Conservation (phyloP, 2,113 vertebrate species). For the Paramormyrops kingsleyae region DNA sequence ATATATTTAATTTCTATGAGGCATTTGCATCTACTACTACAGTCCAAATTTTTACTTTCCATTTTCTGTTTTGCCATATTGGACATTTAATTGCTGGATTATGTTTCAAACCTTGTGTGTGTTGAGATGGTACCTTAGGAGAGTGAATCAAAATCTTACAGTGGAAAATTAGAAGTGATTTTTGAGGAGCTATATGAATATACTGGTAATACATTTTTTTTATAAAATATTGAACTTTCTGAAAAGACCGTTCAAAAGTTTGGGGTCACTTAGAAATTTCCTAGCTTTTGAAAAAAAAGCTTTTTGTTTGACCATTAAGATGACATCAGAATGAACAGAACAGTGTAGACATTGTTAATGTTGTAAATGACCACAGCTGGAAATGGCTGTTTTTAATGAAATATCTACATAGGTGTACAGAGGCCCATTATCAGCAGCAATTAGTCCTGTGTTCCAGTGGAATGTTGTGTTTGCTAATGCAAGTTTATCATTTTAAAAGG, state of each 20-base stretch:
- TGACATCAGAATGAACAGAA: too few species aligned
- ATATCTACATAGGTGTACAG: too few species aligned
- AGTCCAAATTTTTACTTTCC: background rate
- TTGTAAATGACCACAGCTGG: too few species aligned
- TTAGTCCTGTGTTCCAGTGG: too few species aligned
- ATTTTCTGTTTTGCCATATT: background rate
- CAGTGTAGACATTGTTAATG: too few species aligned
- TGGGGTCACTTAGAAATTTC: too few species aligned
- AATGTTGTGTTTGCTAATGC: too few species aligned
- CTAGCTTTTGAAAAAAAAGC: too few species aligned
- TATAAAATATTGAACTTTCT: background rate
- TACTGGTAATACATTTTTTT: background rate
- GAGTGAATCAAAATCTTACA: background rate
- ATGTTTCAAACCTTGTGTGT: background rate
- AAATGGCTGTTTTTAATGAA: too few species aligned
- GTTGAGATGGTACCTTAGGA: background rate
- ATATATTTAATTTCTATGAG: background rate
- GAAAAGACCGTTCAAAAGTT: background rate
- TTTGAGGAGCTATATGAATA: background rate
- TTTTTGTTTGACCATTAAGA: too few species aligned
- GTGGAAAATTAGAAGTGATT: background rate
- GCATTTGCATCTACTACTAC: background rate
- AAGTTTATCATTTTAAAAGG: too few species aligned
- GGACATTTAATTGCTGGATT: background rate
- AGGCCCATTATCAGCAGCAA: too few species aligned